Evolutionary conservation across 2,888 invertebrate genomes (phyloP).

Genomic region (Adineta ricciae): DNA sequence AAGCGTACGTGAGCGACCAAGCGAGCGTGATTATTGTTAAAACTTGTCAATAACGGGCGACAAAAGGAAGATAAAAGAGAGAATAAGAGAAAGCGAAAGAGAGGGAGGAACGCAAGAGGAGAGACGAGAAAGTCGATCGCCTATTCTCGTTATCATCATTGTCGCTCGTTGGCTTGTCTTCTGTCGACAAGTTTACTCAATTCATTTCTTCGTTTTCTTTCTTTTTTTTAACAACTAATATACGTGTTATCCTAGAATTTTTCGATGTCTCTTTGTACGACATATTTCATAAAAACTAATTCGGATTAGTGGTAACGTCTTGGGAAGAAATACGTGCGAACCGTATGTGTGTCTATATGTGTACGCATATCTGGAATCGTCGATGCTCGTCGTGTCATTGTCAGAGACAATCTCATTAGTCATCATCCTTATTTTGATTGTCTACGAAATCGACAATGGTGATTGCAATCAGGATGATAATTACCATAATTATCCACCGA

Average conservation of each 20-base stretch:
- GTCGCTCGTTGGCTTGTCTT: background rate
- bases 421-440: background rate
- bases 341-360: background rate
- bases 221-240: background rate
- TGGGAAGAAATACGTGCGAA: background rate
- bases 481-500: background rate
- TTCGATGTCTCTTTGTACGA: background rate
- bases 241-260: background rate
- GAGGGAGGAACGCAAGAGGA: background rate
- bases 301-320: background rate
- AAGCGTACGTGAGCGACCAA: background rate
- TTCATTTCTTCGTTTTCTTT: background rate
- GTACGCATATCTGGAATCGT: background rate
- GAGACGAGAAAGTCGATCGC: background rate
- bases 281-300: background rate
- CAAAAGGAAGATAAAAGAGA: background rate
- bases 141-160: background rate
- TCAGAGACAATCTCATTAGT: background rate
- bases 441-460: background rate
- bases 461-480: background rate
- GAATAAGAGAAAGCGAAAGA: background rate
- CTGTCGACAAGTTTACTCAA: background rate
- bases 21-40: conserved; percentile 4
- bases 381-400: background rate
- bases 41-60: background rate